Percentiles rank a stretch among this genome's conserved stretches.
phyloP scores from a whole-genome alignment of 2,113 vertebrate genomes.

The Sakesphorus luctuosus region DNA sequence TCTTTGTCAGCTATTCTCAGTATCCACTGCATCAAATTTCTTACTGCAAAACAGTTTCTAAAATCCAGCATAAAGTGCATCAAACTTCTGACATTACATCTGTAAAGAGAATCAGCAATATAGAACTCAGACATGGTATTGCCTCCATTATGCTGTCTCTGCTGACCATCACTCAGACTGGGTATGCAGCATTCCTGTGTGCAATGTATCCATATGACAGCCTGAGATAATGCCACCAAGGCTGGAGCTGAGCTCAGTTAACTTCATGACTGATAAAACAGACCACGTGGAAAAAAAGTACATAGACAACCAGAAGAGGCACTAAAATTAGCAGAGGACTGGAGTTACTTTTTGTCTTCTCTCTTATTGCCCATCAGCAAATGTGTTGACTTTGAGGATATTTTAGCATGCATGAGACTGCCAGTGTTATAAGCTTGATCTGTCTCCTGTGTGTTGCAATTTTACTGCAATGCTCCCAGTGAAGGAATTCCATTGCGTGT shows the following conservation, averaged over 20 bases:
- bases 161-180: not conserved
- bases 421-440: not conserved
- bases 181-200: not conserved
- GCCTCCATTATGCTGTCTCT: not conserved
- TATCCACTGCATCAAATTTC: slow-evolving; percentile 12
- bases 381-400: slow-evolving; percentile 46
- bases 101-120: not conserved
- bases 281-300: not conserved
- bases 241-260: not conserved
- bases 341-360: slow-evolving; percentile 35
- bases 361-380: slow-evolving; percentile 29
- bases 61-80: slow-evolving; percentile 17
- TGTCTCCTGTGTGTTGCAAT: slow-evolving; percentile 44
- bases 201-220: not conserved
- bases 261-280: not conserved
- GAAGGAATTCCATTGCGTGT: slow-evolving; percentile 1
- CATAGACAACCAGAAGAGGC: not conserved
- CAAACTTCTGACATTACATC: not conserved
- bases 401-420: not conserved
- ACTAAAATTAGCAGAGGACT: not conserved
- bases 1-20: slow-evolving; percentile 42
- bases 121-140: not conserved
- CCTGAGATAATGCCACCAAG: not conserved
- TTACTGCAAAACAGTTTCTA: not conserved
- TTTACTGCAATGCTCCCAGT: slow-evolving; percentile 16